Conservation (phyloP, 2,797 vertebrate genomes). For the Vireo griseus region DNA sequence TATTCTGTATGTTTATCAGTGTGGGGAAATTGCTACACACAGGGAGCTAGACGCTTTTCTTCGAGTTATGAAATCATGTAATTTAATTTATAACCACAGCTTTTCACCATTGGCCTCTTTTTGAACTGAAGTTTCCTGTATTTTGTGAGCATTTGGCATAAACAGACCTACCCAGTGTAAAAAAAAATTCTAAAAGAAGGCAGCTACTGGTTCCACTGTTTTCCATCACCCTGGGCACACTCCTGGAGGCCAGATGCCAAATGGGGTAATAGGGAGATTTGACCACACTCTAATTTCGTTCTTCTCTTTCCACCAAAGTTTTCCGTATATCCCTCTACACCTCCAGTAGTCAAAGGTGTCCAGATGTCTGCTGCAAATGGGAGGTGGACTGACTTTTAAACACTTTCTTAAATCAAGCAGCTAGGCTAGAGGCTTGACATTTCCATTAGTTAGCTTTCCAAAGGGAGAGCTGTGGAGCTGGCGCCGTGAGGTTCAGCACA, state of each 20-base stretch:
- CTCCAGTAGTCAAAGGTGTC: not conserved
- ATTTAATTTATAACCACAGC: slow-evolving; percentile 8
- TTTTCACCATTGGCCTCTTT: not conserved
- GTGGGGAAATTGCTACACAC: not conserved
- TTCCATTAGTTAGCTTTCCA: not conserved
- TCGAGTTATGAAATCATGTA: not conserved
- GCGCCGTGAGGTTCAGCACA: not conserved
- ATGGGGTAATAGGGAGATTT: not conserved
- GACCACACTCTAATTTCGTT: not conserved
- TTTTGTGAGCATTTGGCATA: not conserved
- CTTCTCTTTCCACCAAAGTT: not conserved
- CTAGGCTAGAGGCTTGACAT: not conserved
- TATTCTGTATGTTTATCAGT: not conserved
- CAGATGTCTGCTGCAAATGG: not conserved
- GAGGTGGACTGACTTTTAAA: slow-evolving; percentile 6
- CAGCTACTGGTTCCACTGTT: not conserved
- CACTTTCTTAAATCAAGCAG: not conserved
- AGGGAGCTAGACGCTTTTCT: not conserved
- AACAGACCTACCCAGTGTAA: not conserved
- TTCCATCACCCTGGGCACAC: not conserved
- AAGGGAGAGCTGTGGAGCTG: not conserved
- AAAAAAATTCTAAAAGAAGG: not conserved
- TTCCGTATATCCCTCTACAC: not conserved
- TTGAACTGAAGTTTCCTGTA: not conserved
- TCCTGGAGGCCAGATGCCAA: not conserved